Conservation (phyloP, 2,113 vertebrate genomes). For the Spermophilus dauricus region DNA sequence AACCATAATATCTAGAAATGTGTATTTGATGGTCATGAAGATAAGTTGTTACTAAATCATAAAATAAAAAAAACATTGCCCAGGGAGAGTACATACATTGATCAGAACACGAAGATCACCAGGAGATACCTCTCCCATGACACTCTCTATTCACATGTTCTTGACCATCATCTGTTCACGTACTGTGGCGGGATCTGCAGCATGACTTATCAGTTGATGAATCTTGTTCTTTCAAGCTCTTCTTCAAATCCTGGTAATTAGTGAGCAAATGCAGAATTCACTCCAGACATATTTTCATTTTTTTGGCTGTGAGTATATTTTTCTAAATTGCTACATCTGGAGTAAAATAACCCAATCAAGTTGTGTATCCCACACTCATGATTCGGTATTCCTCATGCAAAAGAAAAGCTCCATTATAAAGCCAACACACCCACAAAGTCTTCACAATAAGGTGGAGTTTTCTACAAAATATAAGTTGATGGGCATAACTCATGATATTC, state of each 20-base stretch:
- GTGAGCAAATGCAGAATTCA: neutral
- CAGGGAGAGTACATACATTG: neutral
- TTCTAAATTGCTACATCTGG: neutral
- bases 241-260: neutral
- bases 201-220: neutral
- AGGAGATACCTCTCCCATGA: neutral
- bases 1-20: neutral
- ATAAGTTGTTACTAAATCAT: neutral
- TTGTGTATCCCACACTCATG: neutral
- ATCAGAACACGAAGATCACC: neutral
- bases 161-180: too few species aligned
- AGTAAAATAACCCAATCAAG: neutral
- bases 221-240: slow-evolving; percentile 1
- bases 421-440: neutral
- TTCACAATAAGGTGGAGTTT: neutral
- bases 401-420: slow-evolving; percentile 4
- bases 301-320: neutral
- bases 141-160: neutral
- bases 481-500: neutral
- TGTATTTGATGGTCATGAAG: neutral
- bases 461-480: neutral
- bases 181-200: neutral
- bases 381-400: neutral
- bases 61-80: neutral
- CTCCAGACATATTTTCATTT: neutral